Conservation (phyloP, 2,888 invertebrate genomes). For the Plebejus argus region DNA sequence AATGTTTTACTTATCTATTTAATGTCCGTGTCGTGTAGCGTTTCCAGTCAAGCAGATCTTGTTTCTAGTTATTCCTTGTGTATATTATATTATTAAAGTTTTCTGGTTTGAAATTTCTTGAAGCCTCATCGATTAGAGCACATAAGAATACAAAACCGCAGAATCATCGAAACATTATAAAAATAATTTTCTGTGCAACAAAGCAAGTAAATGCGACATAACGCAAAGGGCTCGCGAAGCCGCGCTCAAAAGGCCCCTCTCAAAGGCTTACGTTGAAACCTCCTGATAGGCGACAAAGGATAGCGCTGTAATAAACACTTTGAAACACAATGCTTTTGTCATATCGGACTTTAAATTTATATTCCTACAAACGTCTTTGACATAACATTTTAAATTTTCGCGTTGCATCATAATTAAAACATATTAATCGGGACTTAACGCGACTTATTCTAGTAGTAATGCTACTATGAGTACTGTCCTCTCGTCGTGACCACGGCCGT, state of each 20-base stretch:
- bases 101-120: not conserved
- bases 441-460: no score
- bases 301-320: conserved; percentile 31
- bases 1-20: no score
- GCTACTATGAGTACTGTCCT: no score
- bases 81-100: no score
- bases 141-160: not conserved
- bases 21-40: no score
- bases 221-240: conserved; percentile 10
- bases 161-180: not conserved
- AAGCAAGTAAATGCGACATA: conserved; percentile 24
- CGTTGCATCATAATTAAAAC: no score
- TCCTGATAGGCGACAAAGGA: conserved; percentile 28
- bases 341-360: conserved; percentile 24
- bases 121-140: not conserved
- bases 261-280: conserved; percentile 30
- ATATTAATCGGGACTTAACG: no score
- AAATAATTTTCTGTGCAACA: conserved; percentile 24
- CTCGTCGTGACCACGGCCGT: no score
- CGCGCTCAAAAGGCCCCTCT: conserved; percentile 31
- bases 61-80: no score
- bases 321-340: conserved; percentile 24
- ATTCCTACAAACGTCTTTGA: not conserved
- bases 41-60: no score
- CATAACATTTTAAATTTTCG: no score